These are phyloP conservation scores for Pluvianellus socialis DNA, from an alignment of 2,113 vertebrate genomes.

Conservation along the genomic window DNA sequence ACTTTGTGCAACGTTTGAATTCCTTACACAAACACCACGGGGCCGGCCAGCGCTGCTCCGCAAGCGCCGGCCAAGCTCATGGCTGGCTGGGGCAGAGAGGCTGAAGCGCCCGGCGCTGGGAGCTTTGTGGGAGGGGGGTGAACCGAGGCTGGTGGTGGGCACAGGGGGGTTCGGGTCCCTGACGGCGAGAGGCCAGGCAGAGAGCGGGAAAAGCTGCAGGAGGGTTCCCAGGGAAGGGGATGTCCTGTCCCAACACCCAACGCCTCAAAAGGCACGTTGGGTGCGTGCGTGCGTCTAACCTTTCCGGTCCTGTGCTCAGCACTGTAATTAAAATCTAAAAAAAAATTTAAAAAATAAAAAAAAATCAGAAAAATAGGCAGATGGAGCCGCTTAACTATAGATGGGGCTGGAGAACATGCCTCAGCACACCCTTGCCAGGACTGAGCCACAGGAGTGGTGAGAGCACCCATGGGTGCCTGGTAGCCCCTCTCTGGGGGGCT, in stretches of 20 bases:
- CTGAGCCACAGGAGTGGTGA: background rate
- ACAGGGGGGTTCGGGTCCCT: background rate
- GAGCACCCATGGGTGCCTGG: background rate
- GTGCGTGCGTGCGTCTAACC: background rate
- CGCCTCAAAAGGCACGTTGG: slow-evolving; percentile 16
- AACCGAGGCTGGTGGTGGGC: fast-evolving
- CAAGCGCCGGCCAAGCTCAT: background rate
- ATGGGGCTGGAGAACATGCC: fast-evolving
- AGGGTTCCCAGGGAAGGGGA: background rate
- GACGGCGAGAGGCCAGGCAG: fast-evolving
- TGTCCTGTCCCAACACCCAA: background rate
- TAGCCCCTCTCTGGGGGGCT: background rate
- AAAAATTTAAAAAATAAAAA: slow-evolving; percentile 16
- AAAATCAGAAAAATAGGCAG: background rate
- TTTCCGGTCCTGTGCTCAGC: background rate
- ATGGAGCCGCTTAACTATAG: background rate
- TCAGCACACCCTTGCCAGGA: background rate
- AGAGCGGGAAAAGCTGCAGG: background rate
- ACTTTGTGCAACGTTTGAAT: slow-evolving; percentile 66
- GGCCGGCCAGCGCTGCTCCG: background rate
- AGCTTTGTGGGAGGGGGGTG: background rate
- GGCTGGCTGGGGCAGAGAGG: background rate
- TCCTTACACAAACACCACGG: slow-evolving; percentile 68
- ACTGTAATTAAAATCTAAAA: slow-evolving; percentile 40
- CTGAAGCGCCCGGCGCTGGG: background rate